These are phyloP conservation scores for Progne subis DNA, from an alignment of 2,113 vertebrate genomes.

Conservation along the genomic window DNA sequence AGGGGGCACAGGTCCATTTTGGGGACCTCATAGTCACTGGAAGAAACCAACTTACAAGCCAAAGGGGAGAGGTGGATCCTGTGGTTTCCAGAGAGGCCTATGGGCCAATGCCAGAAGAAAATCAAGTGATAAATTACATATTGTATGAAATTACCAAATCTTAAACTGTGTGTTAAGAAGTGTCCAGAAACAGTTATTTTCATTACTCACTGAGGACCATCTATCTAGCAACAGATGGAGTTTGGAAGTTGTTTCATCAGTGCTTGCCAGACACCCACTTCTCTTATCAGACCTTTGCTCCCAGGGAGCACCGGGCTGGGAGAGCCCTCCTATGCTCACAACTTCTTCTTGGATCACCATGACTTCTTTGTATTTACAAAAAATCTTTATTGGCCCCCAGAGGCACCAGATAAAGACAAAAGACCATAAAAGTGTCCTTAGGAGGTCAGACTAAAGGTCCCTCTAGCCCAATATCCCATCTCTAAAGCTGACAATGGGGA, in stretches of 20 bases:
- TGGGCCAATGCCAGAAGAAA: background rate
- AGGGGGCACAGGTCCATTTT: background rate
- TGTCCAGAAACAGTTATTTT: constrained; percentile 14
- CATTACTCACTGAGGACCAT: background rate
- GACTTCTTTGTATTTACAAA: constrained; percentile 16
- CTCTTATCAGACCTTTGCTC: constrained; percentile 43
- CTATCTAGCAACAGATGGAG: constrained; percentile 2
- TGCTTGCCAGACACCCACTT: constrained; percentile 29
- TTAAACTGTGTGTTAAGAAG: background rate
- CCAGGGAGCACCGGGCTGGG: background rate
- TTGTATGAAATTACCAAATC: background rate
- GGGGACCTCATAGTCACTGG: background rate
- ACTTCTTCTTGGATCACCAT: constrained; percentile 23
- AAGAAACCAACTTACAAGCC: background rate
- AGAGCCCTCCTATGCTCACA: background rate
- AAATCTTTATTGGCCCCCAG: constrained; percentile 29
- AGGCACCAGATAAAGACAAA: constrained; percentile 48
- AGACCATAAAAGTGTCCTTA: constrained; percentile 15
- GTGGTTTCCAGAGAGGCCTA: background rate
- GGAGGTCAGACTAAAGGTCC: constrained; percentile 38
- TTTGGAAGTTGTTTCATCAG: constrained; percentile 21
- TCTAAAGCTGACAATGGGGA: constrained; percentile 14
- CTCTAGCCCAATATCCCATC: background rate
- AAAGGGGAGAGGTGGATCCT: background rate
- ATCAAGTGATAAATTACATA: background rate